A percentile compares a stretch with the other conserved stretches of the same genome.
These are phyloP conservation scores for Pygmarrhopalites habei DNA, from an alignment of 1,140 invertebrate species.

Conservation along the genomic window DNA sequence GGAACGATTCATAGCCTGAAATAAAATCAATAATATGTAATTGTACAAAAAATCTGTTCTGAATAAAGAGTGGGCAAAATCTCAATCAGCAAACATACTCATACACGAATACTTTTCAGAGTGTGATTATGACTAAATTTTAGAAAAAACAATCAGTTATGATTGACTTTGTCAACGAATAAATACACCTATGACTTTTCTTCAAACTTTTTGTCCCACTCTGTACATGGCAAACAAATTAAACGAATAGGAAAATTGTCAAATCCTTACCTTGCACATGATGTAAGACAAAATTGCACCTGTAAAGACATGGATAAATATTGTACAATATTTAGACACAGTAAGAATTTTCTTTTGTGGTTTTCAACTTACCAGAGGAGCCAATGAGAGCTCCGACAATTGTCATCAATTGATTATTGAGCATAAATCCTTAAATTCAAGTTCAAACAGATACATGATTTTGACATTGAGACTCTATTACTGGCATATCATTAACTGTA, in stretches of 20 bases:
- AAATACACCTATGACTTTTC: too few relatives aligned
- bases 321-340: too few relatives aligned
- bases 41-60: neutral
- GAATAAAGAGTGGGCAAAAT: neutral
- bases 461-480: conserved; percentile 86
- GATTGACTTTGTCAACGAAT: too few relatives aligned
- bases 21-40: neutral
- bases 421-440: conserved; percentile 85
- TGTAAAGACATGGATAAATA: too few relatives aligned
- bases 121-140: too few relatives aligned
- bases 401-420: conserved; percentile 87
- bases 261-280: conserved; percentile 80
- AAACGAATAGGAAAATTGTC: too few relatives aligned
- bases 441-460: conserved; percentile 79
- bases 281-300: conserved; percentile 86
- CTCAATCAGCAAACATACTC: too few relatives aligned
- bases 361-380: conserved; percentile 68
- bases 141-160: too few relatives aligned
- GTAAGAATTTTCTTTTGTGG: too few relatives aligned
- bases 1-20: conserved; percentile 82
- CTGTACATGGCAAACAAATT: too few relatives aligned
- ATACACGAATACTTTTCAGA: too few relatives aligned
- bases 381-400: conserved; percentile 85
- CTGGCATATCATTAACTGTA: conserved; percentile 81
- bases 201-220: too few relatives aligned